Conservation (phyloP, 2,113 vertebrate species). For the Eclectus roratus region DNA sequence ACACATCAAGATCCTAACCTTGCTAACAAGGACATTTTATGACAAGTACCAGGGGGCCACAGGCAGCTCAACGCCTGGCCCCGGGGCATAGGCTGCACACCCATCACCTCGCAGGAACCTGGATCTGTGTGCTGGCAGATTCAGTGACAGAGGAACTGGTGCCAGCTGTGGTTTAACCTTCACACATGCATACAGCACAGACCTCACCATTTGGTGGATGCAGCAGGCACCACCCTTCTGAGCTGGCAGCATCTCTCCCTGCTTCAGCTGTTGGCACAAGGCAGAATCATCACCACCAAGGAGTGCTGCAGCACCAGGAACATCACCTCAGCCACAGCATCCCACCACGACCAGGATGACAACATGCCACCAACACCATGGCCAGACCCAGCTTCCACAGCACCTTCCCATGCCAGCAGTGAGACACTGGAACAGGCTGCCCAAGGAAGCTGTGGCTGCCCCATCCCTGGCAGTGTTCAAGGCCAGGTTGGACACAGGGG, state of each 20-base stretch:
- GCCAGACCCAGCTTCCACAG: background rate
- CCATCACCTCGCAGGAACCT: background rate
- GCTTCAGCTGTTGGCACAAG: background rate
- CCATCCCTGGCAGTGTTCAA: background rate
- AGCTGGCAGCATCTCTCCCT: background rate
- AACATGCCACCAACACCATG: background rate
- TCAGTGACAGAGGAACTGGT: background rate
- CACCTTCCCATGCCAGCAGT: background rate
- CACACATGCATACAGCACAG: no score
- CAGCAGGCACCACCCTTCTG: rapidly evolving
- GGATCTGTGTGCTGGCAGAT: background rate
- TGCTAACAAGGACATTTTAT: background rate
- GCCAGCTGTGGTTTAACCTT: background rate
- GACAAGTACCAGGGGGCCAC: background rate
- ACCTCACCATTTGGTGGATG: rapidly evolving
- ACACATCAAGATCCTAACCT: background rate
- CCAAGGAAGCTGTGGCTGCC: background rate
- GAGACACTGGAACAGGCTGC: background rate
- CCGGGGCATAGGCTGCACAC: background rate
- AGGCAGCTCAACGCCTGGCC: background rate
- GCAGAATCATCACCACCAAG: background rate
- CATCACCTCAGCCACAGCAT: rapidly evolving
- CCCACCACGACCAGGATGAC: background rate
- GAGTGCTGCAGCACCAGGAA: background rate
- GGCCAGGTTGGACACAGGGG: background rate